phyloP scores from a whole-genome alignment of 1,140 invertebrate genomes.

The Caerostris darwini region DNA sequence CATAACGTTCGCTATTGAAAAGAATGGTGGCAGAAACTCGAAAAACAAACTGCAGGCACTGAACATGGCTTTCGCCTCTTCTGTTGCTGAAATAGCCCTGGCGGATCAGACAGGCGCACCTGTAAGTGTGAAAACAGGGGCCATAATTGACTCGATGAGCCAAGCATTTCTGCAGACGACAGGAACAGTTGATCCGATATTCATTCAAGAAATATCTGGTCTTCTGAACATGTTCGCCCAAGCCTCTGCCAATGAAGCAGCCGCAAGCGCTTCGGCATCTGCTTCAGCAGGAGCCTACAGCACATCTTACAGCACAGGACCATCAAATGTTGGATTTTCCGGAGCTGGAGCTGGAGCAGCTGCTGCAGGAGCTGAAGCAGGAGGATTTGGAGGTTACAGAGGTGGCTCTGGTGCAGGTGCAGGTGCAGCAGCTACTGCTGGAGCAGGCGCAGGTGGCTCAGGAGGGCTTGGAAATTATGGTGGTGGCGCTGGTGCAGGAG shows the following conservation, averaged over 20 bases:
- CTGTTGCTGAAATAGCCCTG: constrained; percentile 39
- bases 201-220: background rate
- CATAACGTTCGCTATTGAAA: background rate
- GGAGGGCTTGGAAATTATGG: background rate
- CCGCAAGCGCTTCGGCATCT: too few species aligned
- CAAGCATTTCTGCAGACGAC: constrained; percentile 33
- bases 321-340: background rate
- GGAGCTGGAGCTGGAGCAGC: background rate
- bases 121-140: background rate
- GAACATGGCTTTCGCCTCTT: constrained; percentile 63
- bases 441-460: background rate
- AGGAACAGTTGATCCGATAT: background rate
- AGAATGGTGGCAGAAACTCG: background rate
- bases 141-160: background rate
- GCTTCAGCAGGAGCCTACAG: too few species aligned
- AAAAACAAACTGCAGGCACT: constrained; percentile 33
- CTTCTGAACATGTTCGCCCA: constrained; percentile 43
- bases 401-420: background rate
- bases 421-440: background rate
- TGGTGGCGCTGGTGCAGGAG: background rate
- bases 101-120: background rate
- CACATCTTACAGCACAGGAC: background rate
- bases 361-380: background rate
- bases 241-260: background rate
- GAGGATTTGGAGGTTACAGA: background rate